Evolutionary conservation across 2,797 vertebrate species (phyloP), one percentile per base, ranked within the genome.

Genomic region (Rousettus madagascariensis): DNA sequence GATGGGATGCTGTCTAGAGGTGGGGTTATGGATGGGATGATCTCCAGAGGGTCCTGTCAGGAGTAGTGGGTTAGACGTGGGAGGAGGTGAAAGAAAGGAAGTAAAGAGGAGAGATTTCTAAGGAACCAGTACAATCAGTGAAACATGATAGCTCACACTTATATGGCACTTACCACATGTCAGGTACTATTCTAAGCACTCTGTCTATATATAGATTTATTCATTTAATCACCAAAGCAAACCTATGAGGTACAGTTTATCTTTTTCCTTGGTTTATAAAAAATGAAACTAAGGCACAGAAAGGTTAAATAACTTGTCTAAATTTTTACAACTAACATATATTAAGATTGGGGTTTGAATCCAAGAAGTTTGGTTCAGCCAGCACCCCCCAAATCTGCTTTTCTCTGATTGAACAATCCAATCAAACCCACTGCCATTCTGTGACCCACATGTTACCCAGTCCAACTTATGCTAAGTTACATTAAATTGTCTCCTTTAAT

Each of bases 401-500:
- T 95, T 28, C 68, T 91, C 15, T 53, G 7, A 63, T 66, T 68
- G 30, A 92, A 92, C 24, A 78, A 55, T 33, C 20, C 13, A 53
- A 19, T 84, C 49, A 82, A 86, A 91, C 24, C 8, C 53, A 88
- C 15, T 68, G 30, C 33, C 69, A 53, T 53, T 15, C 22, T 61
- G 41, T 82, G 61, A 61, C 22, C 55, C 61, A 4, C 36, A 88
- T 43, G 46, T 84, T 63, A 71, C 55, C 53, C 15, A 69, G 28
- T 88, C 7, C 19, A 36, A 24, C 33, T 88, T 59, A 83, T 36
- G 9, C 36, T 92, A 82, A 87, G 38, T 43, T 69, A 16, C 24
- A 88, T 49, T 92, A 74, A 72, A 87, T 30, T 82, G 9, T 68
- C n/a, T 59, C 72, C 38, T 93, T 90, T 78, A 74, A 53, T 80